phyloP scores from a whole-genome alignment of 2,113 vertebrate genomes.

The Ellobius talpinus region DNA sequence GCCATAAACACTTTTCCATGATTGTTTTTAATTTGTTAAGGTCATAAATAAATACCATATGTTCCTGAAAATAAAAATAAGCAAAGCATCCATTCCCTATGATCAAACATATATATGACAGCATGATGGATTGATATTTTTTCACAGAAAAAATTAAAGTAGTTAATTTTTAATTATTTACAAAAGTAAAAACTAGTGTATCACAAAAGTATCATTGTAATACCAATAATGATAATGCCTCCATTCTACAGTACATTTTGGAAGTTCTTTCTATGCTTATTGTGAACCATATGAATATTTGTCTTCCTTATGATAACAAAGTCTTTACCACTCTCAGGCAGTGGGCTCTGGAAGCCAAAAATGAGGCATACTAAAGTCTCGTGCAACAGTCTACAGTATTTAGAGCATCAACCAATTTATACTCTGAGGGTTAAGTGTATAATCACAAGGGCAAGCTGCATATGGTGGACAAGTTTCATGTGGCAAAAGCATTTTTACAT shows the following conservation, averaged over 20 bases:
- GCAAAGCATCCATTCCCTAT: slow-evolving; percentile 40
- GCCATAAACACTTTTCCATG: slow-evolving; percentile 81
- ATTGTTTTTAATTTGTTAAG: slow-evolving; percentile 85
- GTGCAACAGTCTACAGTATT: not conserved
- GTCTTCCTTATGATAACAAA: not conserved
- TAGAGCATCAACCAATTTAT: not conserved
- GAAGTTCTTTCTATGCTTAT: not conserved
- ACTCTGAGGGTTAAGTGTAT: not conserved
- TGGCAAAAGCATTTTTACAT: not conserved
- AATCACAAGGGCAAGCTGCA: not conserved
- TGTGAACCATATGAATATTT: not conserved
- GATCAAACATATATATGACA: slow-evolving; percentile 26
- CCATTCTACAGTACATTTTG: not conserved
- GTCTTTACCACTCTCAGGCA: not conserved
- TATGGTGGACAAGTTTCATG: too few relatives aligned
- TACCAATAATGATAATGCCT: not conserved
- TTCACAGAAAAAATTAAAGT: slow-evolving; percentile 42
- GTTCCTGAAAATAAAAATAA: slow-evolving; percentile 80
- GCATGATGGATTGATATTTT: slow-evolving; percentile 19
- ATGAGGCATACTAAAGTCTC: not conserved
- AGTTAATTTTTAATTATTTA: slow-evolving; percentile 37
- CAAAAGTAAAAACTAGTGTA: not conserved
- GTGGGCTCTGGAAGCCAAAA: not conserved
- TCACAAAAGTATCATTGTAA: not conserved
- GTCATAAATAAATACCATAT: slow-evolving; percentile 84